A percentile compares a stretch with the other conserved stretches of the same genome.
These are phyloP conservation scores for Papilio machaon DNA, from an alignment of 1,140 invertebrate species.

Conservation along the genomic window DNA sequence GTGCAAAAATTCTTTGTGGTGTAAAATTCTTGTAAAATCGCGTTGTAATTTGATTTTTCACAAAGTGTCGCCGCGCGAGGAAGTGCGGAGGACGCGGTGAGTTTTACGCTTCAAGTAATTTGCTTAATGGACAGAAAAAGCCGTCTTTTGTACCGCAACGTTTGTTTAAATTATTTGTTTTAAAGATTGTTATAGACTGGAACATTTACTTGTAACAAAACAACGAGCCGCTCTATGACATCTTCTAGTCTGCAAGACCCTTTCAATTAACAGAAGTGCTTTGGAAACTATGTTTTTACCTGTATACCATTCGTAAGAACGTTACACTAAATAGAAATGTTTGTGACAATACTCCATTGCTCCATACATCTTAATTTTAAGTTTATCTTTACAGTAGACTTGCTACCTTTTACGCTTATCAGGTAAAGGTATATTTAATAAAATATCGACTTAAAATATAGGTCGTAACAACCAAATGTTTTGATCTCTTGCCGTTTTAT, in stretches of 20 bases:
- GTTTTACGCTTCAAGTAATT: conserved; percentile 13
- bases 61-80: conserved; percentile 11
- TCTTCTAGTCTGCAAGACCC: too few species aligned
- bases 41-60: conserved; percentile 11
- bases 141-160: background rate
- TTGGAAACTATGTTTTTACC: too few species aligned
- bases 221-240: too few species aligned
- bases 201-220: too few species aligned
- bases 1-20: conserved; percentile 15
- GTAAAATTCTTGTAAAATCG: conserved; percentile 4
- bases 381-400: background rate
- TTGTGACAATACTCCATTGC: too few species aligned
- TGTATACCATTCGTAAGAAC: too few species aligned
- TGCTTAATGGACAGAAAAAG: conserved; percentile 21
- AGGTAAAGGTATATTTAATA: too few species aligned
- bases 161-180: conserved; percentile 3
- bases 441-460: too few species aligned
- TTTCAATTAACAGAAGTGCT: too few species aligned
- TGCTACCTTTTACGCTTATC: background rate
- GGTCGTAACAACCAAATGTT: background rate
- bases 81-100: background rate
- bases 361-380: too few species aligned
- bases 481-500: background rate
- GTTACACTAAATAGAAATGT: too few species aligned
- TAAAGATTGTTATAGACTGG: too few species aligned